Conservation (phyloP, 2,888 invertebrate genomes). For the Nemapogon koenigi region DNA sequence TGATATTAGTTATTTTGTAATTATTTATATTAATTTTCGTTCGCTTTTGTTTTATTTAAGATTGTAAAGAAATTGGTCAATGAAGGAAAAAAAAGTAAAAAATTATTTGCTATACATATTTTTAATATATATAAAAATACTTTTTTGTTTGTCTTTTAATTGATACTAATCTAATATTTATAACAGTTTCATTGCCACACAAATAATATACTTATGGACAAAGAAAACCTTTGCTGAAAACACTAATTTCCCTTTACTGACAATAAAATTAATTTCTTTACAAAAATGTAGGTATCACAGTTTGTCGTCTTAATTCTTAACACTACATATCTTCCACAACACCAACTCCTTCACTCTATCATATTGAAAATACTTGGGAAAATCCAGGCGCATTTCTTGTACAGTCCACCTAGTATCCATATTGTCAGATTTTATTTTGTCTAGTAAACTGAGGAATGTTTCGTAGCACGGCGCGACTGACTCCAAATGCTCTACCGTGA, state of each 20-base stretch:
- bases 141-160: too few species aligned
- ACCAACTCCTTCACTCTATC: slow-evolving; percentile 80
- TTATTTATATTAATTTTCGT: too few species aligned
- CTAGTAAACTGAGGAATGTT: slow-evolving; percentile 72
- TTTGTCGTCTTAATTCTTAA: slow-evolving; percentile 18
- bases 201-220: too few species aligned
- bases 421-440: slow-evolving; percentile 51
- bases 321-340: slow-evolving; percentile 69
- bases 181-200: slow-evolving; percentile 1
- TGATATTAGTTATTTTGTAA: too few species aligned
- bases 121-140: too few species aligned
- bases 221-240: too few species aligned
- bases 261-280: slow-evolving; percentile 16
- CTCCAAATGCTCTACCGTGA: slow-evolving; percentile 80
- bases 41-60: too few species aligned
- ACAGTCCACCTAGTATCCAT: slow-evolving; percentile 58
- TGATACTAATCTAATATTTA: too few species aligned
- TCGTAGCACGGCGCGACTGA: slow-evolving; percentile 88
- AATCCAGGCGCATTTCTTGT: slow-evolving; percentile 70
- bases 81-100: too few species aligned
- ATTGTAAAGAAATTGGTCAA: too few species aligned
- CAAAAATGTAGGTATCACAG: slow-evolving; percentile 29
- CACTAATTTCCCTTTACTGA: too few species aligned
- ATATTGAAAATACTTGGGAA: slow-evolving; percentile 83
- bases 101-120: too few species aligned